These are phyloP conservation scores for Mystacornis crossleyi DNA, from an alignment of 2,113 vertebrate species.

Conservation along the genomic window DNA sequence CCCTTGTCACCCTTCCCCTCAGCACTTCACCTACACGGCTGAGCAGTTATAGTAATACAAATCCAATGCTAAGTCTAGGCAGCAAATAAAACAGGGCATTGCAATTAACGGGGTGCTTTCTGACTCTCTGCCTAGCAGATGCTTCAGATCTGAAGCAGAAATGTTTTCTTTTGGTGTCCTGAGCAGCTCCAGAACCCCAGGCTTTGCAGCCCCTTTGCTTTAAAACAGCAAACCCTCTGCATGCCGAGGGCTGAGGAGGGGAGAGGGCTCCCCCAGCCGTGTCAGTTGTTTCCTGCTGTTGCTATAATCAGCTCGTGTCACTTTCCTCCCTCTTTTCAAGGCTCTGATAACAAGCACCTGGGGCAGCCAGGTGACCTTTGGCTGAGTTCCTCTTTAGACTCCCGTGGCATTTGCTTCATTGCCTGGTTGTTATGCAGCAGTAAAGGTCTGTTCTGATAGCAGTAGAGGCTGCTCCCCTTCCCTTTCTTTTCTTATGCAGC, in stretches of 20 bases:
- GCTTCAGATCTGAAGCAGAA: neutral
- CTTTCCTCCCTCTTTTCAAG: neutral
- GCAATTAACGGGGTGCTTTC: neutral
- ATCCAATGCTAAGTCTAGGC: neutral
- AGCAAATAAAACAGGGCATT: neutral
- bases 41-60: neutral
- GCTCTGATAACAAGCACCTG: constrained; percentile 5
- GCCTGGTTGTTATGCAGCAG: neutral
- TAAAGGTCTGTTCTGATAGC: neutral
- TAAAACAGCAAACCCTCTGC: neutral
- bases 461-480: neutral
- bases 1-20: neutral
- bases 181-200: neutral
- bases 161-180: neutral
- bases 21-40: accelerated
- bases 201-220: neutral
- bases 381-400: constrained; percentile 30
- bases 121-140: neutral
- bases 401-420: neutral
- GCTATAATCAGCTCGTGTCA: neutral
- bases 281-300: neutral
- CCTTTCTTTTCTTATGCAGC: neutral
- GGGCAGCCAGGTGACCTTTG: constrained; percentile 30
- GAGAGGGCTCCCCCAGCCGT: neutral
- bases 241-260: neutral